phyloP scores from a whole-genome alignment of 2,113 vertebrate species.

The Columba livia region DNA sequence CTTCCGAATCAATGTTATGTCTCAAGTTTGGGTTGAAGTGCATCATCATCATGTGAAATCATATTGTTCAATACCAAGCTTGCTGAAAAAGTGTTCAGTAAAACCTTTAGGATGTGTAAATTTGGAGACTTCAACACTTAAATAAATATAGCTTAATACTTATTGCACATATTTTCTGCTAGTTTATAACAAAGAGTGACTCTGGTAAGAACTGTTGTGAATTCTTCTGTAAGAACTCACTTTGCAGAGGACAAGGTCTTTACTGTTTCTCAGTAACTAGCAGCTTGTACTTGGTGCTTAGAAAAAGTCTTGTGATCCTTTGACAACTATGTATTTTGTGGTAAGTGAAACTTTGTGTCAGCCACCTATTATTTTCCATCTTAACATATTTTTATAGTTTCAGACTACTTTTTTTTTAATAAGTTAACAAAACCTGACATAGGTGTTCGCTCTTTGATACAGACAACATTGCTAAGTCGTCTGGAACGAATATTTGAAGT shows the following conservation, averaged over 20 bases:
- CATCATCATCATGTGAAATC: background rate
- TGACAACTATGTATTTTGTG: background rate
- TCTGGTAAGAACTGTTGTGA: background rate
- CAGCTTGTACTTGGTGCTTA: background rate
- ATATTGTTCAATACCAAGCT: background rate
- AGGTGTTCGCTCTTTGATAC: constrained; percentile 12
- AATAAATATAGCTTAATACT: background rate
- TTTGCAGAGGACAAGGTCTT: background rate
- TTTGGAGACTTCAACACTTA: background rate
- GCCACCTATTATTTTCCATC: background rate
- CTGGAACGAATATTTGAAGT: constrained; percentile 85
- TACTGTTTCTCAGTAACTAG: background rate
- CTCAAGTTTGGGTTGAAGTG: background rate
- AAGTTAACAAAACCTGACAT: constrained; percentile 14
- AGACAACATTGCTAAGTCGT: constrained; percentile 82
- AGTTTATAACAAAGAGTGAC: background rate
- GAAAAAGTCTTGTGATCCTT: background rate
- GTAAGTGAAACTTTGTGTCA: background rate
- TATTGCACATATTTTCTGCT: background rate
- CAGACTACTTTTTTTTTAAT: background rate
- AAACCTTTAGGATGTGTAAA: background rate
- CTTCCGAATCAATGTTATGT: background rate
- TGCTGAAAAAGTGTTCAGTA: background rate
- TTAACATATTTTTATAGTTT: background rate
- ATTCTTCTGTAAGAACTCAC: background rate